Conservation (phyloP, 2,113 vertebrate species). For the Heteronetta atricapilla region DNA sequence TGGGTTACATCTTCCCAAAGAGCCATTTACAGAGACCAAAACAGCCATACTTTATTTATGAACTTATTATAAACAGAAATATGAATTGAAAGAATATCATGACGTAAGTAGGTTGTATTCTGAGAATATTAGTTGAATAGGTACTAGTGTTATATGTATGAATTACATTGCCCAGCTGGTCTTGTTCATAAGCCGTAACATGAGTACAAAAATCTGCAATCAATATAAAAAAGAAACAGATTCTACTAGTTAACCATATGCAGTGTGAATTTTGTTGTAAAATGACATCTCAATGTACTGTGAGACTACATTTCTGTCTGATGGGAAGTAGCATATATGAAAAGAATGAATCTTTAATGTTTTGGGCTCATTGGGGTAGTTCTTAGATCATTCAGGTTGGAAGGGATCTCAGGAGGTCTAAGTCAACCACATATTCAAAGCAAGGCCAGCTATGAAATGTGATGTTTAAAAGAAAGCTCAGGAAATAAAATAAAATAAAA, state of each 20-base stretch:
- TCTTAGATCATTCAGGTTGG: neutral
- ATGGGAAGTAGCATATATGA: neutral
- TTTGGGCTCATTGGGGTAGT: neutral
- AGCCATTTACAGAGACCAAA: neutral
- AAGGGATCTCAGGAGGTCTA: neutral
- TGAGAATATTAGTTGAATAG: conserved; percentile 11
- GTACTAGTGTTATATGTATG: neutral
- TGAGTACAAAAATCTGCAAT: neutral
- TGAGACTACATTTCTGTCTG: neutral
- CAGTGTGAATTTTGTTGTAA: neutral
- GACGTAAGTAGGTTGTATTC: neutral
- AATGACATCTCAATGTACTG: neutral
- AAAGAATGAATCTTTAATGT: neutral
- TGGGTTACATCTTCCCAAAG: neutral
- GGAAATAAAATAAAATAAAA: neutral
- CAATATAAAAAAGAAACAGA: neutral
- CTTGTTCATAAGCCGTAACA: neutral
- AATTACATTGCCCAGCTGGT: neutral
- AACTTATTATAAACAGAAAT: conserved; percentile 12
- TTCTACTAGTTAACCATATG: neutral
- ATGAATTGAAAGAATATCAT: neutral
- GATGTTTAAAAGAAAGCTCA: neutral
- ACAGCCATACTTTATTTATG: neutral
- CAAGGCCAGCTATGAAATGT: neutral
- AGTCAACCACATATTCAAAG: neutral